Evolutionary conservation across 2,888 invertebrate genomes (phyloP), one percentile per base, ranked within the genome.

Genomic region (Branchipolynoe longqiensis): DNA sequence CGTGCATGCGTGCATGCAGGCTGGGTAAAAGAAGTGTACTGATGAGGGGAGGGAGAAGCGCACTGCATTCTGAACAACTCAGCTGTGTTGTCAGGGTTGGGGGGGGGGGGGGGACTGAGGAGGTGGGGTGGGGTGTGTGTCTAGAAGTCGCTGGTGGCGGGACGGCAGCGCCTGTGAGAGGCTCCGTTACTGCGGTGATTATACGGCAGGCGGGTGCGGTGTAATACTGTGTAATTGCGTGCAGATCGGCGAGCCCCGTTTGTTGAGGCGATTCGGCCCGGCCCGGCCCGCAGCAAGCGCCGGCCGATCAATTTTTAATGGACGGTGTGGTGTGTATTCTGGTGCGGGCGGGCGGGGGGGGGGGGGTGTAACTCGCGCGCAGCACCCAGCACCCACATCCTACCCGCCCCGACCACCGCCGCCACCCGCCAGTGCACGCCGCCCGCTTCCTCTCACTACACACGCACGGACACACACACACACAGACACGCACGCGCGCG

Each of bases 301-400:
- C 69, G 69, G 38, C n/a, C 69, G 69, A 69, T 69, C 69, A 69
- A 69, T 69, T 69, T 69, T 69, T 69, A 69, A 69, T 69, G 18
- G 36, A 38, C 69, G 12, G 36, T 14, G 36, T n/a, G n/a, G n/a
- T n/a, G n/a, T n/a, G 69, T 38, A 69, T 69, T 69, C 69, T 69
- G 69, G 36, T 69, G 69, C 14, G 12, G 58, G 18, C 25, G n/a
- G 58, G 12, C 4, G 58, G 22, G 25, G 69, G 33, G 18, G 69
- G 3, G 0, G 69, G 6, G 33, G 69, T 4, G 62, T 25, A 28
- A 25, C 14, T 25, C 25, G 62, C 31, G 25, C 28, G 28, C 62
- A n/a, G 12, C 62, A n/a, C 18, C 14, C 33, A 18, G 14, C 69
- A 36, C 62, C 62, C 62, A 4, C 6, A 4, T 62, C 28, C 62